Evolutionary conservation across 2,888 invertebrate species (phyloP), one percentile per base, ranked within the genome.

Genomic region (Agrotis clavis): DNA sequence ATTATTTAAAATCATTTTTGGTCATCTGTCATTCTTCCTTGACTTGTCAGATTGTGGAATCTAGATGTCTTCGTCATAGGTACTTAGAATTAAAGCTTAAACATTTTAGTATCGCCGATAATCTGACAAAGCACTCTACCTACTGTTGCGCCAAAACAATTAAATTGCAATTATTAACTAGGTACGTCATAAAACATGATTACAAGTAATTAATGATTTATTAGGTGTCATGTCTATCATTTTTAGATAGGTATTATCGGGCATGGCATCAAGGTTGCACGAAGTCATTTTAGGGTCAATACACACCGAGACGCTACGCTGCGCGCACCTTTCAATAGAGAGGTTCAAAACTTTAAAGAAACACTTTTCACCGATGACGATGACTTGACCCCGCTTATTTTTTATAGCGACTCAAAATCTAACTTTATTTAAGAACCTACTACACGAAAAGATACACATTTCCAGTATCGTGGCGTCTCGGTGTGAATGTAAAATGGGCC

Each of bases 141-240:
- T 73, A 11, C 11, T 41, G 9, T 48, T 74, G 75, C 59, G 51
- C 6, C 2, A 66, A 76, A 45, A 35, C 50, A 76, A 68, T 68
- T 62, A 51, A 68, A 76, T 51, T 30, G 45, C 50, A 57, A 74
- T 68, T 68, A 74, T 68, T 68, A 76, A 19, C 11, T 47, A n/a
- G n/a, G n/a, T n/a, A 57, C 19, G 45, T 76, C 68, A 48, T 75
- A 59, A 11, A 48, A 51, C 59, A 25, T 54, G 2, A 53, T 41
- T 13, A 63, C 59, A 19, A 48, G 25, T 66, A 41, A 51, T 59
- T 25, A 41, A 13, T 56, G 11, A 56, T 56, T 56, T 2, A 35
- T 35, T 57, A 57, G n/a, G 1, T 47, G 14, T 19, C 1, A 25
- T 53, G 41, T 41, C 11, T 60, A 75, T 74, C 48, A 2, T 9